Evolutionary conservation across 2,113 vertebrate species (phyloP).

Genomic region (Larimichthys polyactis): DNA sequence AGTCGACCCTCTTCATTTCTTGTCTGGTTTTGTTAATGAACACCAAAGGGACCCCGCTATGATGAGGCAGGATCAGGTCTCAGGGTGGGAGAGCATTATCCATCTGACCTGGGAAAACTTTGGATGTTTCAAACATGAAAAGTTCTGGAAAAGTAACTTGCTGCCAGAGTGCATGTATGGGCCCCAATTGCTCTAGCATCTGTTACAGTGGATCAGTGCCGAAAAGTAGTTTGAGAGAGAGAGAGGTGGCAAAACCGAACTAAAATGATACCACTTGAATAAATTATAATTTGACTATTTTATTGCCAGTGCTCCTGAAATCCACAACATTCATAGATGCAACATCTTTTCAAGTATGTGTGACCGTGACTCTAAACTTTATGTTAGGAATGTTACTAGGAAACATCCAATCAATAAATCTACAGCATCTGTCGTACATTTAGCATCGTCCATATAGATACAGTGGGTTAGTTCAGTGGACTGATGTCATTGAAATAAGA

Average conservation of each 20-base stretch:
- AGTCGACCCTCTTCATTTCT: neutral
- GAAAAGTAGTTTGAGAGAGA: neutral
- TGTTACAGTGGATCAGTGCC: neutral
- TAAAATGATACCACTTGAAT: neutral
- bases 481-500: neutral
- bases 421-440: neutral
- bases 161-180: neutral
- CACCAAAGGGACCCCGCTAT: constrained; percentile 10
- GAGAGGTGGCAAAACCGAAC: neutral
- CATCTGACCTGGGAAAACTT: neutral
- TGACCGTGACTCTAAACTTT: neutral
- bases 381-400: neutral
- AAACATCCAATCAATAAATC: neutral
- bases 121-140: constrained; percentile 5
- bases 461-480: neutral
- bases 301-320: neutral
- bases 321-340: neutral
- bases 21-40: constrained; percentile 30
- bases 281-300: neutral
- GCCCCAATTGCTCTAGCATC: neutral
- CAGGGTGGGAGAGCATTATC: neutral
- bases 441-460: neutral
- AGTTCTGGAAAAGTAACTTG: neutral
- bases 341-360: neutral
- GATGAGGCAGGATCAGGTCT: constrained; percentile 16